These are phyloP conservation scores for Chaetodon trifascialis DNA, from an alignment of 2,113 vertebrate genomes.

Conservation along the genomic window DNA sequence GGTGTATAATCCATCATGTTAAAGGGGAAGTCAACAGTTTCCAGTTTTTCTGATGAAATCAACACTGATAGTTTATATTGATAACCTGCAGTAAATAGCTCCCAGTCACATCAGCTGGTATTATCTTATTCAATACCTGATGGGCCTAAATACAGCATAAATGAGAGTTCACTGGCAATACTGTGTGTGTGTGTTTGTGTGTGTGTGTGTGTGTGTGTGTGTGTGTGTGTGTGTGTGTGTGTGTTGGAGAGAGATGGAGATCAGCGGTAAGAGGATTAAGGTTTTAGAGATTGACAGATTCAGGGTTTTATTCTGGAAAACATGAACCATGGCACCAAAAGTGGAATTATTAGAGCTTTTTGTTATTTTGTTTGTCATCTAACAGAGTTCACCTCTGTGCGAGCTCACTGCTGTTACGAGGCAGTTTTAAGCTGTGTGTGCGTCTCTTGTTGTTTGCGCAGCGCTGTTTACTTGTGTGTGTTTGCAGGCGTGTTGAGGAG, in stretches of 20 bases:
- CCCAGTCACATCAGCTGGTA: background rate
- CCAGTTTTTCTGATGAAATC: background rate
- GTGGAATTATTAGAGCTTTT: constrained; percentile 1
- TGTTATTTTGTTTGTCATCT: constrained; percentile 32
- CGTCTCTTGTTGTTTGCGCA: background rate
- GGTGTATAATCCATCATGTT: background rate
- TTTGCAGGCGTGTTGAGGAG: constrained; percentile 89
- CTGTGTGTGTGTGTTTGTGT: constrained; percentile 1
- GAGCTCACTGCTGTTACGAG: background rate
- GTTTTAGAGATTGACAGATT: constrained; percentile 66
- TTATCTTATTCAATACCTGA: background rate
- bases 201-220: too few relatives aligned
- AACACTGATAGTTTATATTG: background rate
- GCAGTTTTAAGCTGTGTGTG: background rate
- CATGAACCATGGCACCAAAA: constrained; percentile 18
- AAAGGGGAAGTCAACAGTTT: background rate
- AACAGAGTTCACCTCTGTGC: constrained; percentile 25
- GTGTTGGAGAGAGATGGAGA: constrained; percentile 36
- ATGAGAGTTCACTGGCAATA: background rate
- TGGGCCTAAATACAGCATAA: background rate
- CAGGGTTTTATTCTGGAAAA: constrained; percentile 56
- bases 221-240: background rate
- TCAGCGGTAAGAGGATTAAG: constrained; percentile 76
- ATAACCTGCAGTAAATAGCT: constrained; percentile 21
- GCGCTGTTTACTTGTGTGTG: background rate